These are phyloP conservation scores for Gisinianus flammeolus DNA, from an alignment of 2,888 invertebrate genomes.

Conservation along the genomic window DNA sequence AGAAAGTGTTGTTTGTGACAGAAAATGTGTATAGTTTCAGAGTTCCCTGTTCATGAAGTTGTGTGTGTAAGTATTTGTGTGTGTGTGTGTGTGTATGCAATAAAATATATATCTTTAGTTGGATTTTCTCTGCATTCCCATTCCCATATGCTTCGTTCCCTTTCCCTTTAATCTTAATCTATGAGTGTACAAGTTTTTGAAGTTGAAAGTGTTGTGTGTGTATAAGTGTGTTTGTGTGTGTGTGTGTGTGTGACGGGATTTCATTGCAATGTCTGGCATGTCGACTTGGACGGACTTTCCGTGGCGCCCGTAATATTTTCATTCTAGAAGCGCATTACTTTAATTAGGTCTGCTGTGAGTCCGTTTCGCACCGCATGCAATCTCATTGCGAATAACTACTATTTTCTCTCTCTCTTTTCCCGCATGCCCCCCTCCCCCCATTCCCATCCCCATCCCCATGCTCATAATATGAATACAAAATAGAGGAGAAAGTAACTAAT, in stretches of 20 bases:
- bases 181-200: too few species aligned
- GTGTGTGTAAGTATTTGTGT: too few species aligned
- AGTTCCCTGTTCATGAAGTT: too few species aligned
- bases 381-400: conserved; percentile 12
- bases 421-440: background rate
- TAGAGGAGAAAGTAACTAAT: too few species aligned
- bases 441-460: background rate
- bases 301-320: conserved; percentile 25
- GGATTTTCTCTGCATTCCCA: too few species aligned
- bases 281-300: background rate
- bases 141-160: too few species aligned
- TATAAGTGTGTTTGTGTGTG: background rate
- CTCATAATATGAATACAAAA: background rate
- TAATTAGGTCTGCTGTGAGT: conserved; percentile 13
- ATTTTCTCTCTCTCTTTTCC: background rate
- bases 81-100: too few species aligned
- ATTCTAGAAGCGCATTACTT: conserved; percentile 30
- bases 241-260: background rate
- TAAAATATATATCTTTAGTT: too few species aligned
- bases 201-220: background rate
- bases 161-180: too few species aligned
- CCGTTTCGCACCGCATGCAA: conserved; percentile 33
- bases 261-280: background rate
- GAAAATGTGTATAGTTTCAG: too few species aligned
- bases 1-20: too few species aligned